Conservation (phyloP, 64 coral and sea anemone genomes). For the Pocillopora verrucosa region DNA sequence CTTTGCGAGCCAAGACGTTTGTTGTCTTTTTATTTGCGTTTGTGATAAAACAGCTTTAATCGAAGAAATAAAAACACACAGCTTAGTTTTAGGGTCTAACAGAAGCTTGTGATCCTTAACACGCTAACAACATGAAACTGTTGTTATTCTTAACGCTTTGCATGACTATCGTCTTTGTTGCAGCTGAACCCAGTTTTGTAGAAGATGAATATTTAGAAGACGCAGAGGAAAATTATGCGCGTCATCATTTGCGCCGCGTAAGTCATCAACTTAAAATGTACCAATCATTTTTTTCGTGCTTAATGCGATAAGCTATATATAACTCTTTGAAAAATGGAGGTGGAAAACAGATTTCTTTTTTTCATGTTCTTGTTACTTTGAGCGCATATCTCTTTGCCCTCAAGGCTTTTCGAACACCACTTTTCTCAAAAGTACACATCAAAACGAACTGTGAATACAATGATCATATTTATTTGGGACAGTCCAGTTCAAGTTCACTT, state of each 20-base stretch:
- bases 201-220: conserved; percentile 27
- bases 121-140: background rate
- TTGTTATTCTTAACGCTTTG: background rate
- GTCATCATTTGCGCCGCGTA: background rate
- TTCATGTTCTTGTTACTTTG: background rate
- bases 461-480: too few species aligned
- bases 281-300: background rate
- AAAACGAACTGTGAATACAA: too few species aligned
- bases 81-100: background rate
- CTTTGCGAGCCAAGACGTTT: background rate
- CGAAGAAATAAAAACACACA: background rate
- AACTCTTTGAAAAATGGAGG: background rate
- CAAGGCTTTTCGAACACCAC: background rate
- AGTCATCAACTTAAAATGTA: background rate
- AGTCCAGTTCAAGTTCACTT: too few species aligned
- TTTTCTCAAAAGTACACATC: background rate
- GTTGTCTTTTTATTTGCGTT: background rate
- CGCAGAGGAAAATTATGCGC: background rate
- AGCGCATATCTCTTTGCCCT: background rate
- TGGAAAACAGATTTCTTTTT: background rate
- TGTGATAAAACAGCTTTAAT: background rate
- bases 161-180: background rate
- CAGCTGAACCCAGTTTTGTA: background rate
- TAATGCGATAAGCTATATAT: background rate
- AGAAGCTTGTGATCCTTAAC: background rate